Base-by-base conservation (phyloP, 2,797 vertebrate genomes). In the Ceyx erithaca region DNA sequence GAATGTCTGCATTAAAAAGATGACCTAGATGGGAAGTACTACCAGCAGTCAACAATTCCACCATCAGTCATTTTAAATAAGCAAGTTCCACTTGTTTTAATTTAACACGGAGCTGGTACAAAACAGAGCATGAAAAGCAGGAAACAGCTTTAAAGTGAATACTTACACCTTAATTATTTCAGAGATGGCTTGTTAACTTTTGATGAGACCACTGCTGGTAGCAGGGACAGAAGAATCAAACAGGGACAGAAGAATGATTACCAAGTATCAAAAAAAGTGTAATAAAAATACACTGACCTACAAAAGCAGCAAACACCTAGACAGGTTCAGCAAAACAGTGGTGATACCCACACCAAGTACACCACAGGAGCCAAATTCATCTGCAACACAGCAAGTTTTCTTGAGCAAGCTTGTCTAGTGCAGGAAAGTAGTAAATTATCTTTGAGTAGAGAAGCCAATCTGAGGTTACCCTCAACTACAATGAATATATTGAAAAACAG, bases 291-390 rank as follows among this genome's bases (percentile, higher is more conserved):
- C 41, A 28, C 33, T 28, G 3, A 63, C 7, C 45, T 2, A 43
- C 1, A 14, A 46, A 75, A 79, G 19, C 26, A 92, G 33, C 15
- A 90, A n/a, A 49, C n/a, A 63, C 5, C 18, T 41, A 5, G 85
- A 48, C 8, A 68, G 33, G 22, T n/a, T 55, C 15, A 2, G 37
- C 22, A 80, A 67, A 37, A 37, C 37, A 82, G 13, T 6, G 6
- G 40, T 1, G 0, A 6, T 33, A 62, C 7, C 22, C 40, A 67
- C n/a, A 73, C 3, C 1, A 1, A 85, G 6, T 12, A n/a, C 6
- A 12, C 21, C 33, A 41, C 58, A 57, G 33, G 37, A 87, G 45
- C 2, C 11, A 1, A 75, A 46, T 10, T 67, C 10, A 41, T 6
- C 33, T 5, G 28, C 12, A 80, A 55, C 15, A 35, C 41, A 52